These are phyloP conservation scores for Cygnus buccinator DNA, from an alignment of 2,113 vertebrate genomes.

Conservation along the genomic window DNA sequence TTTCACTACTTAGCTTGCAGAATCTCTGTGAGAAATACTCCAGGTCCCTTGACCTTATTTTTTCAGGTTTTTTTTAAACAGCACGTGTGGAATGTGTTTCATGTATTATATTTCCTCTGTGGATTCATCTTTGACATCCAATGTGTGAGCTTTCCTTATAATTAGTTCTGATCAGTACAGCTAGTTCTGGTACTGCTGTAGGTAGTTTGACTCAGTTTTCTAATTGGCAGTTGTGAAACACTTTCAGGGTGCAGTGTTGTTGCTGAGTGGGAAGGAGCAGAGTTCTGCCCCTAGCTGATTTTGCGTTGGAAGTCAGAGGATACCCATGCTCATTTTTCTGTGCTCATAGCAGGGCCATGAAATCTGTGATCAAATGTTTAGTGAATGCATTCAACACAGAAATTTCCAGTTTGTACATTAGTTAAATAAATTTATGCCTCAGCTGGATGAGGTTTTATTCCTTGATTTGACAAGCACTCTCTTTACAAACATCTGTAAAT, in stretches of 20 bases:
- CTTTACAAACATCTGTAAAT: slow-evolving; percentile 11
- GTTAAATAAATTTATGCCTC: not conserved
- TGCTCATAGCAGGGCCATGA: not conserved
- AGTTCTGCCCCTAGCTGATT: not conserved
- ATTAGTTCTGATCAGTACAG: slow-evolving; percentile 51
- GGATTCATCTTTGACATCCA: slow-evolving; percentile 52
- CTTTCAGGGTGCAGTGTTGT: not conserved
- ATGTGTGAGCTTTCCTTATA: slow-evolving; percentile 40
- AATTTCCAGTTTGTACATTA: not conserved
- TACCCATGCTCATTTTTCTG: not conserved
- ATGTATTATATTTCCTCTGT: slow-evolving; percentile 49
- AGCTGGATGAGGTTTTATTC: not conserved
- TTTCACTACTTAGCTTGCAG: slow-evolving; percentile 31
- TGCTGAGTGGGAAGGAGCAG: not conserved
- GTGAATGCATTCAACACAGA: not conserved
- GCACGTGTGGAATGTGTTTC: slow-evolving; percentile 46
- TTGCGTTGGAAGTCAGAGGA: not conserved
- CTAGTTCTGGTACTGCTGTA: not conserved
- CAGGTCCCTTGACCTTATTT: slow-evolving; percentile 25
- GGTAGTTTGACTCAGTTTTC: not conserved
- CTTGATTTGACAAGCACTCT: not conserved
- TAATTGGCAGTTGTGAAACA: not conserved
- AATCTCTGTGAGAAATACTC: slow-evolving; percentile 44
- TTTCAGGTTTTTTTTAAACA: slow-evolving; percentile 44
- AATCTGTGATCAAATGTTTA: not conserved